Conservation (phyloP, 2,113 vertebrate species). For the Eleginops maclovinus region DNA sequence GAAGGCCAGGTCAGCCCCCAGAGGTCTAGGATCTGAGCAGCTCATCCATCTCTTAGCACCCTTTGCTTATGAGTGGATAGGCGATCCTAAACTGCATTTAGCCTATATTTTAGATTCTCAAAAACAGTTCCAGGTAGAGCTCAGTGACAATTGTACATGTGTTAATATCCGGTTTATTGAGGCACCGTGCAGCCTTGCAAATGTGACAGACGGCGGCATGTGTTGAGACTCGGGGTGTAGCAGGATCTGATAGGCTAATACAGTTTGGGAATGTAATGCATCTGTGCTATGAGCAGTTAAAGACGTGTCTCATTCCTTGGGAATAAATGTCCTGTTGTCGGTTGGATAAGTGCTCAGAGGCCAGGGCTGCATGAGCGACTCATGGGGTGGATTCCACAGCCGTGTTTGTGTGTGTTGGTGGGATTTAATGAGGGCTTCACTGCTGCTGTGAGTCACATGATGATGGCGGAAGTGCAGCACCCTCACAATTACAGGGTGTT, state of each 20-base stretch:
- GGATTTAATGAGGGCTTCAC: constrained; percentile 69
- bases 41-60: constrained; percentile 24
- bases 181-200: not conserved
- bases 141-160: not conserved
- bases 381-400: constrained; percentile 48
- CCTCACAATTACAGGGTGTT: constrained; percentile 72
- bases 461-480: constrained; percentile 56
- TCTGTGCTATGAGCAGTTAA: constrained; percentile 40
- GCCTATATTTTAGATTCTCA: constrained; percentile 14
- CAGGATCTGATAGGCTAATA: constrained; percentile 15
- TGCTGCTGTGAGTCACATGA: constrained; percentile 62
- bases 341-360: constrained; percentile 39
- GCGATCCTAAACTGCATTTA: constrained; percentile 3
- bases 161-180: constrained; percentile 4
- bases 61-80: constrained; percentile 7
- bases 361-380: constrained; percentile 20
- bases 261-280: constrained; percentile 49
- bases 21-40: constrained; percentile 20
- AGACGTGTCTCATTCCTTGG: constrained; percentile 45
- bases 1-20: constrained; percentile 3
- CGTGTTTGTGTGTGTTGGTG: constrained; percentile 68
- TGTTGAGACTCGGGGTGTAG: constrained; percentile 12
- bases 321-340: constrained; percentile 62
- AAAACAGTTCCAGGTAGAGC: not conserved
- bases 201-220: constrained; percentile 31